Conservation (phyloP, 2,797 vertebrate genomes). For the Sitta carolinensis region DNA sequence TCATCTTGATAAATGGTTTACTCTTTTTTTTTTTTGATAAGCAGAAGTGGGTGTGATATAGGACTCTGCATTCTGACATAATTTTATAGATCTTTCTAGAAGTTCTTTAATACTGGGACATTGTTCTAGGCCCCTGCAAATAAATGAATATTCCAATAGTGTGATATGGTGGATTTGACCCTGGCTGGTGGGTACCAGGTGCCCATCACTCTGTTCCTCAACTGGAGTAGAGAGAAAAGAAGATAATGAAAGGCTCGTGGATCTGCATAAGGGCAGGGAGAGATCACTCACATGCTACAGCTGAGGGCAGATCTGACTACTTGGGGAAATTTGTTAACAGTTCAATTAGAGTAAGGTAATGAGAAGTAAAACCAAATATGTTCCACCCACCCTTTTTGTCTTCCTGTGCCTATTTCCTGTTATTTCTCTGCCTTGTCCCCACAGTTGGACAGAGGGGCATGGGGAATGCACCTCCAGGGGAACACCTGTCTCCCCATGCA, state of each 20-base stretch:
- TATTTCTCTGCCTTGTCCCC: background rate
- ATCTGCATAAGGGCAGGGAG: background rate
- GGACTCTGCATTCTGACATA: background rate
- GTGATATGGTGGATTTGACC: background rate
- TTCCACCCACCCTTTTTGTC: background rate
- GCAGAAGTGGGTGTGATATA: background rate
- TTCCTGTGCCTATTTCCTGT: background rate
- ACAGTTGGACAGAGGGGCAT: accelerated
- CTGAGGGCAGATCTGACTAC: background rate
- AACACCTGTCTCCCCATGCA: background rate
- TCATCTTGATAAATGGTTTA: background rate
- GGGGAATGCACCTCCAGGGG: background rate
- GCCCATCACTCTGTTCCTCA: background rate
- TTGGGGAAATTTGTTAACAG: background rate
- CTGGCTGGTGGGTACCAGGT: background rate
- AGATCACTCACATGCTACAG: accelerated
- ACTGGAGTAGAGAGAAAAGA: background rate
- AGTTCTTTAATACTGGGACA: background rate
- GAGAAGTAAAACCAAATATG: background rate
- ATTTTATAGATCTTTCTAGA: background rate
- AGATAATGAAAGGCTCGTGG: accelerated
- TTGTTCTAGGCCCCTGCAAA: background rate
- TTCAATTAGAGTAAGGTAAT: background rate
- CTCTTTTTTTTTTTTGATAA: background rate
- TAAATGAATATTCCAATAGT: background rate